Evolutionary conservation across 2,113 vertebrate species (phyloP).

Genomic region (Rhizomys pruinosus): DNA sequence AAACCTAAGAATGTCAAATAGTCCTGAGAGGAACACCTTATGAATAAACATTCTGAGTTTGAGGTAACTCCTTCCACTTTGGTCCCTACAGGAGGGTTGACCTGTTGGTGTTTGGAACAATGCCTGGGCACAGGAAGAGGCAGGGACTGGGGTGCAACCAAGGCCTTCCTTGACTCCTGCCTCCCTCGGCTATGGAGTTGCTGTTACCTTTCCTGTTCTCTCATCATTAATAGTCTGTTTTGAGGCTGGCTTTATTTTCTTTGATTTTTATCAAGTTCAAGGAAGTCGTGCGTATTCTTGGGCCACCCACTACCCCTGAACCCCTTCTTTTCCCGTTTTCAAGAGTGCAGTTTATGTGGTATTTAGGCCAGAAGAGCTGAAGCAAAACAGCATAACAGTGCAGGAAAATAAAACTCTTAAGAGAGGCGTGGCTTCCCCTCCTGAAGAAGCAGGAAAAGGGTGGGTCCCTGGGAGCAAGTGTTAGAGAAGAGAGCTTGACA

Average conservation of each 20-base stretch:
- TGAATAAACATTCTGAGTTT: constrained; percentile 4
- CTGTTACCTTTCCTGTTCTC: background rate
- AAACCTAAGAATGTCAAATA: constrained; percentile 9
- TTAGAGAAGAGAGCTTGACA: background rate
- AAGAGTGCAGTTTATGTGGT: background rate
- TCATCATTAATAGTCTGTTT: background rate
- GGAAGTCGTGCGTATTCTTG: background rate
- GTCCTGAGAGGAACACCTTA: background rate
- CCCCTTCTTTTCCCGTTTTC: background rate
- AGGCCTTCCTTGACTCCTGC: background rate
- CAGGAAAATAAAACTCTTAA: background rate
- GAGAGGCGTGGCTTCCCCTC: background rate
- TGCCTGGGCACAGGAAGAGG: background rate
- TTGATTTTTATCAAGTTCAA: background rate
- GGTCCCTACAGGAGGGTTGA: background rate
- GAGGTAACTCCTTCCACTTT: background rate
- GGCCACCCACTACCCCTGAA: background rate
- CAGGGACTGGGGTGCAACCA: background rate
- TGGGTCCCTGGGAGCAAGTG: background rate
- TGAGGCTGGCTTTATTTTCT: constrained; percentile 30
- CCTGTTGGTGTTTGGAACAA: background rate
- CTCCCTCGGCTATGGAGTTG: background rate
- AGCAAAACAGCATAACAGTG: background rate
- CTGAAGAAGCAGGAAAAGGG: background rate
- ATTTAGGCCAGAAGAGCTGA: background rate